phyloP scores from a whole-genome alignment of 2,888 invertebrate species.

The Pyrrhosoma nymphula region DNA sequence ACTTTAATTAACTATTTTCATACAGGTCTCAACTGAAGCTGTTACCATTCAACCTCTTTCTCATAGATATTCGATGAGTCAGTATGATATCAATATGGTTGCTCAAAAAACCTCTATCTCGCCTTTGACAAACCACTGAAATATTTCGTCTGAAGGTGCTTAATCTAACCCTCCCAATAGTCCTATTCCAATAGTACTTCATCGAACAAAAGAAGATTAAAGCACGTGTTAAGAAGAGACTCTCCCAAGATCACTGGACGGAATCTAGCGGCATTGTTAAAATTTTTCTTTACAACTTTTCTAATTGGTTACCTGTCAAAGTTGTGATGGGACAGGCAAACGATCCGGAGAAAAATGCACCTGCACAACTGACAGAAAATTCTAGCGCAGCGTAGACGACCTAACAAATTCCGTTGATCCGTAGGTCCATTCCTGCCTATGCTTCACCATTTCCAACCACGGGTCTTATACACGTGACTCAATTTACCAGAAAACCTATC shows the following conservation, averaged over 20 bases:
- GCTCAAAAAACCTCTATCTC: no score
- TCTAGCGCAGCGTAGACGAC: neutral
- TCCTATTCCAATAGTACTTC: neutral
- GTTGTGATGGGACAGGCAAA: neutral
- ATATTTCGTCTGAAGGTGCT: neutral
- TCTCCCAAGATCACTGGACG: no score
- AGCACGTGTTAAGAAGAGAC: no score
- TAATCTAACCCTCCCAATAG: neutral
- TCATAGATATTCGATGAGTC: no score
- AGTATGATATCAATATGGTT: no score
- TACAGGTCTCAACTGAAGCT: no score
- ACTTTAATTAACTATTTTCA: no score
- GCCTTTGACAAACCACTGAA: neutral
- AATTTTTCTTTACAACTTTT: neutral
- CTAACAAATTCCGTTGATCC: neutral
- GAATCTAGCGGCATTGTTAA: neutral
- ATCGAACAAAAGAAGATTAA: neutral
- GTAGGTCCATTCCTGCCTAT: neutral
- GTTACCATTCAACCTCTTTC: no score
- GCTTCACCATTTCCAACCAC: neutral
- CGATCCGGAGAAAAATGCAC: neutral
- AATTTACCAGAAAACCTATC: neutral
- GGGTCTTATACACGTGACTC: neutral
- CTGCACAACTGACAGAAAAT: neutral
- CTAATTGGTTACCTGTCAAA: neutral